Percentiles rank a stretch among this genome's conserved stretches.
phyloP scores from a whole-genome alignment of 2,113 vertebrate genomes.

The Noturus placidus region DNA sequence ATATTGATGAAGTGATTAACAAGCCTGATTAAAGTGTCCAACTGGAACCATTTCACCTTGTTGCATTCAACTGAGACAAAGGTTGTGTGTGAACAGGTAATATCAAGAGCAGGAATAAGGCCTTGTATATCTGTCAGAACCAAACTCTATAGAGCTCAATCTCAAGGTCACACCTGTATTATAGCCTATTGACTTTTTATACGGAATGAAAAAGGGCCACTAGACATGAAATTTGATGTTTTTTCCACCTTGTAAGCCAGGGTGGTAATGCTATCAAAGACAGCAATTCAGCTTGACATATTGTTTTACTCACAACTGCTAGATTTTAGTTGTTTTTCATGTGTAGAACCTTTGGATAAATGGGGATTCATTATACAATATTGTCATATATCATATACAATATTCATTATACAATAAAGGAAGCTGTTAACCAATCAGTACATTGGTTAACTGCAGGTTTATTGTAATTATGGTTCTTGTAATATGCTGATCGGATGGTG shows the following conservation, averaged over 20 bases:
- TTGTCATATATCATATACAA: too few species aligned
- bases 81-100: slow-evolving; percentile 37
- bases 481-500: neutral
- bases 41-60: slow-evolving; percentile 19
- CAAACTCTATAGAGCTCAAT: slow-evolving; percentile 27
- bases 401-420: neutral
- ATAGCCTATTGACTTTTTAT: slow-evolving; percentile 39
- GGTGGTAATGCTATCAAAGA: neutral
- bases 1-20: slow-evolving; percentile 7
- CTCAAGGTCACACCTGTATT: slow-evolving; percentile 38
- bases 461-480: neutral
- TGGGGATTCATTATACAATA: neutral
- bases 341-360: neutral
- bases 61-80: slow-evolving; percentile 20
- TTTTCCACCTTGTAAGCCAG: slow-evolving; percentile 4
- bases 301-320: slow-evolving; percentile 1
- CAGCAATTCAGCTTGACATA: neutral
- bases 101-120: slow-evolving; percentile 18
- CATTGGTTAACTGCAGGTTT: neutral
- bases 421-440: neutral
- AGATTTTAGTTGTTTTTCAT: neutral
- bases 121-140: slow-evolving; percentile 22
- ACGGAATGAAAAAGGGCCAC: slow-evolving; percentile 33
- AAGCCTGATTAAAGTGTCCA: slow-evolving; percentile 31
- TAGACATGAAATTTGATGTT: slow-evolving; percentile 20